These are phyloP conservation scores for Chaetodon trifasciatus DNA, from an alignment of 2,797 vertebrate genomes.

Conservation along the genomic window DNA sequence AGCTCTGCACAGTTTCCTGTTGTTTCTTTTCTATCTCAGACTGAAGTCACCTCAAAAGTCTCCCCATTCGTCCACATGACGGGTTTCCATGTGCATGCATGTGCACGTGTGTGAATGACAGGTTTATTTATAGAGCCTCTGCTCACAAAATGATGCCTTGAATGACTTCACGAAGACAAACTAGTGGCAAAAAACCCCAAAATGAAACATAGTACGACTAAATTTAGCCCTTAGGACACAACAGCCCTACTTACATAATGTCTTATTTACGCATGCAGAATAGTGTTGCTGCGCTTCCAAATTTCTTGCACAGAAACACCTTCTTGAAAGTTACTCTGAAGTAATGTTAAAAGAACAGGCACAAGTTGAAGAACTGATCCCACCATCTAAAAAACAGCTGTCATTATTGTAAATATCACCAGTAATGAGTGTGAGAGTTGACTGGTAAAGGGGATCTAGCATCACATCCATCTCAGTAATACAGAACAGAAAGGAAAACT, in stretches of 20 bases:
- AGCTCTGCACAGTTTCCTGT: constrained; percentile 76
- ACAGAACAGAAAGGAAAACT: constrained; percentile 23
- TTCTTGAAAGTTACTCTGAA: not conserved
- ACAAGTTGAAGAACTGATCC: not conserved
- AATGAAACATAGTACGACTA: not conserved
- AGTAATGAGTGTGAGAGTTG: not conserved
- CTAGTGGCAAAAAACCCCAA: not conserved
- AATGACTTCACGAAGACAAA: not conserved
- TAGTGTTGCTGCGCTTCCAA: not conserved
- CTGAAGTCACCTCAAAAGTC: constrained; percentile 58
- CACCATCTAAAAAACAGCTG: not conserved
- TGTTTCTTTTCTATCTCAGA: constrained; percentile 65
- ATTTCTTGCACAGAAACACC: not conserved
- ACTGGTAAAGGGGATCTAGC: not conserved
- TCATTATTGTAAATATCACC: not conserved
- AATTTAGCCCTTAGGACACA: not conserved
- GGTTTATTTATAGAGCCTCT: constrained; percentile 41
- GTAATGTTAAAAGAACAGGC: not conserved
- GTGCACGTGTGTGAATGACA: constrained; percentile 9
- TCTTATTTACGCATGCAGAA: not conserved
- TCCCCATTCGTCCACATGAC: constrained; percentile 26
- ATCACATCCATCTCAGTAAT: not conserved
- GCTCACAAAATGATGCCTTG: not conserved
- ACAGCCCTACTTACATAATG: too few species aligned
- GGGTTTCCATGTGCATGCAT: constrained; percentile 7